These are phyloP conservation scores for Macquaria australasica DNA, from an alignment of 2,113 vertebrate species.

Conservation along the genomic window DNA sequence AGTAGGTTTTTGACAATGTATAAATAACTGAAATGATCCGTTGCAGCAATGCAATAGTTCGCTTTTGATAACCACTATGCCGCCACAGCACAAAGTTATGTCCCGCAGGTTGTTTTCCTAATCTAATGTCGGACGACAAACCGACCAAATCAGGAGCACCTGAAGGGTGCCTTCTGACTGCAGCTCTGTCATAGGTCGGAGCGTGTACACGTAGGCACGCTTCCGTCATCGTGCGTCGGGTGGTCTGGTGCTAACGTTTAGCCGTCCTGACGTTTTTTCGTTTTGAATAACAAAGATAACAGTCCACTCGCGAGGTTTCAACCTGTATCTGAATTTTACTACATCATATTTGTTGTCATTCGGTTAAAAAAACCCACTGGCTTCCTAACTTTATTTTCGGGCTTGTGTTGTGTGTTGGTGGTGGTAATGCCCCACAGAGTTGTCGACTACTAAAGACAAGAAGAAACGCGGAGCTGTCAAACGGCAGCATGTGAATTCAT, in stretches of 20 bases:
- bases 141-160: neutral
- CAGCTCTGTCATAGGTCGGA: constrained; percentile 54
- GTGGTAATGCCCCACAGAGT: neutral
- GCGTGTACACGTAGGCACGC: constrained; percentile 14
- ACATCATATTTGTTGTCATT: too few species aligned
- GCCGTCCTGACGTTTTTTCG: neutral
- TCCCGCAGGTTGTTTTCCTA: neutral
- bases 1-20: neutral
- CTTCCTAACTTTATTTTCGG: neutral
- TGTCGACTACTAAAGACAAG: constrained; percentile 1
- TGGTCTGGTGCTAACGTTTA: neutral
- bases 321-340: neutral
- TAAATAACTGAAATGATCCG: too few species aligned
- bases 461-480: constrained; percentile 42
- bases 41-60: neutral
- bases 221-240: neutral
- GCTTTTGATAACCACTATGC: neutral
- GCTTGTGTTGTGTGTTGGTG: constrained; percentile 9
- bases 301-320: neutral
- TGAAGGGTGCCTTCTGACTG: constrained; percentile 21
- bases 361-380: neutral
- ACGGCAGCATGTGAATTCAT: neutral
- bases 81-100: neutral
- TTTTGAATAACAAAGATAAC: neutral
- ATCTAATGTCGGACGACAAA: neutral